Evolutionary conservation across 2,888 invertebrate genomes (phyloP), one percentile per base, ranked within the genome.

Genomic region (Meloe dianella): DNA sequence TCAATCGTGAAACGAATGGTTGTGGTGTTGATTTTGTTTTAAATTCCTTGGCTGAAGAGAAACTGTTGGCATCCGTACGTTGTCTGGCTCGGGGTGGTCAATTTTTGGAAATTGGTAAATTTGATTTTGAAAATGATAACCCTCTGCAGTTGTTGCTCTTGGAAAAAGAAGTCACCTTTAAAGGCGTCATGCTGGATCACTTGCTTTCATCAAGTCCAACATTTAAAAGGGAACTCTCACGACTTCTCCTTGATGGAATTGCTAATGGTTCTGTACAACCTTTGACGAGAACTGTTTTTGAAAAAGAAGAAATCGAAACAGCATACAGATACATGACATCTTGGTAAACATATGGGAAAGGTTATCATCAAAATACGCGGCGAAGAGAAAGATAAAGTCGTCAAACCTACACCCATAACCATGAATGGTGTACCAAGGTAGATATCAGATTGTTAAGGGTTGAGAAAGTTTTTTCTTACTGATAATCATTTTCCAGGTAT

Each of bases 291-390:
- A 94, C 95, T 6, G 91, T 96, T 4, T 99, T 93, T 83, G 87
- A 89, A 32, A 93, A 93, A 78, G 89, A 91, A 76, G 93, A 97
- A 85, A 89, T 96, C 24, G 98, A 98, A 84, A 92, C 93, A 80
- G 96, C 97, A 2, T 98, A 97, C 88, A 87, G 92, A 73, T 96
- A 89, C 85, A 98, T 98, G 96, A 98, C 97, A 17, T 92, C 95
- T n/a, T 8, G 98, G 98, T 69, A 96, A 95, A 83, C 98, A 98
- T 85, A 96, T 98, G 78, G 98, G 98, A 75, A 98, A 98, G 87
- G 98, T 98, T 61, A 84, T 98, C 60, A 84, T 98, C 73, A 93
- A 96, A 84, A 92, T 98, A 66, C 89, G 95, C 69, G 90, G 92
- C 30, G 96, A 96, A 84, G 95, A 41, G 95, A 81, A 75, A 85